Evolutionary conservation across 2,113 vertebrate species (phyloP).

Genomic region (Lycaon pictus): DNA sequence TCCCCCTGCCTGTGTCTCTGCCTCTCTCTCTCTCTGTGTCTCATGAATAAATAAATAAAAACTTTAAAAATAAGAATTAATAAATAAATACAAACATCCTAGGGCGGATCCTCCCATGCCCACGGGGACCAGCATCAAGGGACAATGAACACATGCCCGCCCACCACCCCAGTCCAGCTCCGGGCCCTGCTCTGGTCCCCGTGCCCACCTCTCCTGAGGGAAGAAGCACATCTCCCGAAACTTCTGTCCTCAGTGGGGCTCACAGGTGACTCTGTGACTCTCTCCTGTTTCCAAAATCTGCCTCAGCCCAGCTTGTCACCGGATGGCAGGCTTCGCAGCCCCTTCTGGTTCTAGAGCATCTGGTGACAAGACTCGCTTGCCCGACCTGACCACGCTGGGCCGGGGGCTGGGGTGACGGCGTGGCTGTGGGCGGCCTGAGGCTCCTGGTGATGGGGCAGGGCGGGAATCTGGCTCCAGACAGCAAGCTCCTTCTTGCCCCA

Average conservation of each 20-base stretch:
- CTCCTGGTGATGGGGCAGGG: fast-evolving
- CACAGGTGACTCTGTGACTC: not conserved
- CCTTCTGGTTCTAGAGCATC: not conserved
- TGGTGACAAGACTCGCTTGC: not conserved
- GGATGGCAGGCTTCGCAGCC: not conserved
- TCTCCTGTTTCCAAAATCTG: not conserved
- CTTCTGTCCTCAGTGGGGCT: no score
- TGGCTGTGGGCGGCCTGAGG: not conserved
- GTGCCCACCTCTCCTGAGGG: not conserved
- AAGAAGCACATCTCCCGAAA: not conserved
- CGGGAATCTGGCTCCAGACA: not conserved
- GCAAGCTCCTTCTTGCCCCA: not conserved
- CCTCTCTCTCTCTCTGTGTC: no score
- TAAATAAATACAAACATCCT: no score
- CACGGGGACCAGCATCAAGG: not conserved
- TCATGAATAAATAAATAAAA: no score
- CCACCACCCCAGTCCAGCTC: not conserved
- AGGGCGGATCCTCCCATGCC: not conserved
- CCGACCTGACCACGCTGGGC: fast-evolving
- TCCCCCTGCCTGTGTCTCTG: no score
- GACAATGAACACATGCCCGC: fast-evolving
- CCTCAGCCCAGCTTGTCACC: not conserved
- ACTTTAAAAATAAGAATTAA: no score
- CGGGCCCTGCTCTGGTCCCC: not conserved
- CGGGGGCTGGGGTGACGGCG: no score